Conservation (phyloP, 2,797 vertebrate genomes). For the Neolamprologus multifasciatus region DNA sequence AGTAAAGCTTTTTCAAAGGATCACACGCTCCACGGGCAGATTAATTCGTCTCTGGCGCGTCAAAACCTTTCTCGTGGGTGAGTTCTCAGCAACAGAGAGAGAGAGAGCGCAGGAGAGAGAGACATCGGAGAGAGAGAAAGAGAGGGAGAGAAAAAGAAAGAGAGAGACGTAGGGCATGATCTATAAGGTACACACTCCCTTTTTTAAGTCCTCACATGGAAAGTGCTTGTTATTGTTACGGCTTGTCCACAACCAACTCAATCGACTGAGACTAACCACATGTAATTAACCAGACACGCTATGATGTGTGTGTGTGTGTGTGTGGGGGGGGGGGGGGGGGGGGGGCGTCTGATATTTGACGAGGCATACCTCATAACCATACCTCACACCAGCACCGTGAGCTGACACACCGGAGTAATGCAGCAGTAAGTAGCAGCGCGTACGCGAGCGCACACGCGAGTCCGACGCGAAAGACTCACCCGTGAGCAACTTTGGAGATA, state of each 20-base stretch:
- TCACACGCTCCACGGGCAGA: conserved; percentile 5
- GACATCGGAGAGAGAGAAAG: background rate
- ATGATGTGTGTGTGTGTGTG: background rate
- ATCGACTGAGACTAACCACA: background rate
- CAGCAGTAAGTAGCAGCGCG: background rate
- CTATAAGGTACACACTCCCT: background rate
- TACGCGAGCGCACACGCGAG: background rate
- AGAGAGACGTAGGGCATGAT: background rate
- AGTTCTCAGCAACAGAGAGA: background rate
- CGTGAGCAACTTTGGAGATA: conserved; percentile 16
- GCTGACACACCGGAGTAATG: background rate
- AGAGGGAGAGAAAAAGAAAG: background rate
- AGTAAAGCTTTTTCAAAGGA: conserved; percentile 22
- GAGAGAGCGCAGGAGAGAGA: background rate
- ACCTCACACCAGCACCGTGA: background rate
- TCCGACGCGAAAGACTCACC: background rate
- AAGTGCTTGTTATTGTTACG: background rate
- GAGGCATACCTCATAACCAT: background rate
- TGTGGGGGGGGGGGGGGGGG: background rate
- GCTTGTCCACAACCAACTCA: background rate
- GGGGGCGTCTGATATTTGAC: conserved; percentile 30
- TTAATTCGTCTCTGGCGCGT: conserved; percentile 12
- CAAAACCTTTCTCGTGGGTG: conserved; percentile 26
- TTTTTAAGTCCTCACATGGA: background rate
- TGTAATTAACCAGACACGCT: background rate